Base-by-base conservation (phyloP, 2,113 vertebrate species). In the Phoenicopterus ruber region DNA sequence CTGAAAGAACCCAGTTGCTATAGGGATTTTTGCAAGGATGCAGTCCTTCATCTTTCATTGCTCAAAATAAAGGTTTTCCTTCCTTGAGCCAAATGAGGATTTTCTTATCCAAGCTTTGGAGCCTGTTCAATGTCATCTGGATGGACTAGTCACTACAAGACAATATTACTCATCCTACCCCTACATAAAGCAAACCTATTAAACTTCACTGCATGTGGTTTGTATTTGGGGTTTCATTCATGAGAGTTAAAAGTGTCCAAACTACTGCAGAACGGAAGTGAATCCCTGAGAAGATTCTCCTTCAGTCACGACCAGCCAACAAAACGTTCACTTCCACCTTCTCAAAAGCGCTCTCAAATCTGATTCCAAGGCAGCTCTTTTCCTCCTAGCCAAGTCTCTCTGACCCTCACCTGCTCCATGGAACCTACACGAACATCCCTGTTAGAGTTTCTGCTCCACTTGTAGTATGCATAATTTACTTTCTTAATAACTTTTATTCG, bases 141-240 rank as follows among this genome's bases (percentile, higher is more conserved):
- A 66, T 62, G 78, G 73, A 87, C 87, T 77, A 91, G 94, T 95
- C 70, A 20, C 90, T 96, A 85, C 73, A 79, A 94, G 93, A 72
- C 66, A 82, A 16, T 82, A 83, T 95, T 92, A 83, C 79, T 90
- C 82, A 96, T 88, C 85, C 50, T 47, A 90, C 16, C 74, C 62
- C 15, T 92, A 67, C 63, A 70, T 83, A 94, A 94, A 96, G 90
- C 72, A 86, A 95, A 55, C 50, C 62, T 63, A 78, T 95, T 94
- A 88, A 90, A 92, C 79, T 88, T 94, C 63, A 81, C 71, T 86
- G 57, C 84, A 71, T 93, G 80, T 94, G 93, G 90, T 92, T 94
- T 96, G 74, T 93, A 26, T 96, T 94, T 93, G 91, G 72, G 59
- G 50, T 90, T 96, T 96, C 67, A 78, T 93, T 94, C 88, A 90